Evolutionary conservation across 2,113 vertebrate genomes (phyloP).

Genomic region (Prunella fulvescens): DNA sequence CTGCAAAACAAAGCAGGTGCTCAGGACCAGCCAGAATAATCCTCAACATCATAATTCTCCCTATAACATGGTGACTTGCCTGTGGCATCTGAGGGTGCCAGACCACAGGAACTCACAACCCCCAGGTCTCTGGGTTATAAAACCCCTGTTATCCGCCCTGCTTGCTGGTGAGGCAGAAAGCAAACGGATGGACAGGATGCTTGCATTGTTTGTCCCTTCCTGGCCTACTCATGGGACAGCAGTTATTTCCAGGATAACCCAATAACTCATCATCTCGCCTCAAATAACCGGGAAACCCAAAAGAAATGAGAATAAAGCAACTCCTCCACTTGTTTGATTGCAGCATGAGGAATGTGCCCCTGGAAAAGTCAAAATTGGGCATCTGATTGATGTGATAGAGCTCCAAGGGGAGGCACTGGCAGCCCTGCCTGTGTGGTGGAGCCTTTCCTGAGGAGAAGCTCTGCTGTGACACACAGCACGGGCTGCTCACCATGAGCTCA

Average conservation of each 20-base stretch:
- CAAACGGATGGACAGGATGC: conserved; percentile 20
- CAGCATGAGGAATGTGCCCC: not conserved
- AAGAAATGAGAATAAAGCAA: not conserved
- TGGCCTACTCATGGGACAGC: conserved; percentile 15
- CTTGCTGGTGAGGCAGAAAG: not conserved
- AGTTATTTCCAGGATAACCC: conserved; percentile 40
- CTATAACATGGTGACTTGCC: rapidly evolving
- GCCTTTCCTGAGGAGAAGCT: not conserved
- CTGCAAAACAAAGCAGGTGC: conserved; percentile 75
- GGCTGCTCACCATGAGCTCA: not conserved
- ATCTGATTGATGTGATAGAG: not conserved
- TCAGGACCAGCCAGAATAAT: not conserved
- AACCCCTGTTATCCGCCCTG: not conserved
- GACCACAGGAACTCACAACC: not conserved
- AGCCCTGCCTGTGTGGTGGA: not conserved
- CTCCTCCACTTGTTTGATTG: rapidly evolving
- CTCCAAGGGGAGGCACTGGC: not conserved
- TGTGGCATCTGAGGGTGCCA: not conserved
- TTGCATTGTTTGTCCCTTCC: conserved; percentile 44
- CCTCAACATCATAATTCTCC: not conserved
- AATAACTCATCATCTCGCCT: conserved; percentile 28
- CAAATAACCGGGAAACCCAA: not conserved
- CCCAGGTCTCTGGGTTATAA: not conserved
- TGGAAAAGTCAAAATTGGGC: not conserved
- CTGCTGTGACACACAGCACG: rapidly evolving